These are phyloP conservation scores for Melanerpes formicivorus DNA, from an alignment of 2,113 vertebrate genomes.

Conservation along the genomic window DNA sequence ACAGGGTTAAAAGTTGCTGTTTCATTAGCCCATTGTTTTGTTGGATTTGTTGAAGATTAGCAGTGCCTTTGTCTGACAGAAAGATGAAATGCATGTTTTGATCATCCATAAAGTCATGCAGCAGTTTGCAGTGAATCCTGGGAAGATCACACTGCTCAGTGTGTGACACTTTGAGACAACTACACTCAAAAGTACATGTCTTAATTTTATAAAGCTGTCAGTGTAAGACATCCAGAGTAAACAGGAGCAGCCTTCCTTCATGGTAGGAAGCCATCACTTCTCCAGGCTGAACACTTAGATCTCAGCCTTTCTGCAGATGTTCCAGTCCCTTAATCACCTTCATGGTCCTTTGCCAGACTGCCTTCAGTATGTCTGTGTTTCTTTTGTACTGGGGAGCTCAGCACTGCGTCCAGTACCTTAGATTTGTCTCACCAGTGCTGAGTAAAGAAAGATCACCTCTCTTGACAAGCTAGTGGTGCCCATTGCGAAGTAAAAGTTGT, in stretches of 20 bases:
- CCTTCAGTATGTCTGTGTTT: neutral
- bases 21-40: neutral
- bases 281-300: neutral
- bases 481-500: neutral
- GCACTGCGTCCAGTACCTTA: neutral
- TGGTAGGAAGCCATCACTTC: neutral
- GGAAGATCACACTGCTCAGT: neutral
- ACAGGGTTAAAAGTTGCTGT: neutral
- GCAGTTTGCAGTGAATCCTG: neutral
- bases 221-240: neutral
- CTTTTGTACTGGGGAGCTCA: neutral
- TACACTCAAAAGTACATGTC: neutral
- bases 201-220: neutral
- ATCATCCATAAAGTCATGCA: neutral
- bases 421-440: neutral
- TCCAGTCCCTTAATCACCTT: neutral
- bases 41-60: neutral
- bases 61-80: neutral
- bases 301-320: neutral
- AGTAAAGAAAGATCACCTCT: neutral
- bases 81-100: neutral
- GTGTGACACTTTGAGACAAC: neutral
- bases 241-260: neutral
- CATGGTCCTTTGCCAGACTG: fast-evolving
- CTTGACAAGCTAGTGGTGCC: neutral